These are phyloP conservation scores for Thaumetopoea pityocampa DNA, from an alignment of 1,140 invertebrate genomes.

Conservation along the genomic window DNA sequence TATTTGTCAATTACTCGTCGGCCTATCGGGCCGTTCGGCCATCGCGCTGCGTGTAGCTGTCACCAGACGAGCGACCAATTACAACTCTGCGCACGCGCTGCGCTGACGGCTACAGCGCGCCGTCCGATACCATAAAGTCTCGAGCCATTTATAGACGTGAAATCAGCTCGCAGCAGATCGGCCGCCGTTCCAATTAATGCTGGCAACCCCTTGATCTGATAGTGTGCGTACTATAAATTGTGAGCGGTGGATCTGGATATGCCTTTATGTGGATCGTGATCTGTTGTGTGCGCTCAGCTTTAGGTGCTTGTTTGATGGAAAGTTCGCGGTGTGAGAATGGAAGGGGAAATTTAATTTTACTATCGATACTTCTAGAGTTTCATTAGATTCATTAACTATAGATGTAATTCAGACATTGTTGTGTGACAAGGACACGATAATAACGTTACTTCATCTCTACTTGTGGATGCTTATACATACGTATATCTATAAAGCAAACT, in stretches of 20 bases:
- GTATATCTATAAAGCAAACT: no score
- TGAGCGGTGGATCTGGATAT: conserved; percentile 7
- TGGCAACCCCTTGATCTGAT: conserved; percentile 40
- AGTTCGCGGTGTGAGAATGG: no score
- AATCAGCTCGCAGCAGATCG: conserved; percentile 37
- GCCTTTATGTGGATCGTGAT: no score
- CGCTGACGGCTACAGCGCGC: conserved; percentile 54
- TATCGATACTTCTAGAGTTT: no score
- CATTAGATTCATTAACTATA: no score
- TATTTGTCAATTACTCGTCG: conserved; percentile 63
- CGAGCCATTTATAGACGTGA: conserved; percentile 64
- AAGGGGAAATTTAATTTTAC: no score
- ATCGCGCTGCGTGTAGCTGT: conserved; percentile 66
- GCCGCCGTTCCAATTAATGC: conserved; percentile 61
- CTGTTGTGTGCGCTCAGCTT: conserved; percentile 4
- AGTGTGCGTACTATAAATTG: conserved; percentile 13
- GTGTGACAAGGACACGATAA: no score
- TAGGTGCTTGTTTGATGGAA: no score
- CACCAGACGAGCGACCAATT: conserved; percentile 61
- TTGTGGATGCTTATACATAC: no score
- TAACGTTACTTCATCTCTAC: no score
- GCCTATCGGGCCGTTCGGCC: conserved; percentile 54
- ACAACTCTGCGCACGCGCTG: conserved; percentile 51
- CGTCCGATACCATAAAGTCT: conserved; percentile 61
- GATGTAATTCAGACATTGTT: no score